Base-by-base conservation (phyloP, 1,140 invertebrate species). In the Harpegnathos saltator region DNA sequence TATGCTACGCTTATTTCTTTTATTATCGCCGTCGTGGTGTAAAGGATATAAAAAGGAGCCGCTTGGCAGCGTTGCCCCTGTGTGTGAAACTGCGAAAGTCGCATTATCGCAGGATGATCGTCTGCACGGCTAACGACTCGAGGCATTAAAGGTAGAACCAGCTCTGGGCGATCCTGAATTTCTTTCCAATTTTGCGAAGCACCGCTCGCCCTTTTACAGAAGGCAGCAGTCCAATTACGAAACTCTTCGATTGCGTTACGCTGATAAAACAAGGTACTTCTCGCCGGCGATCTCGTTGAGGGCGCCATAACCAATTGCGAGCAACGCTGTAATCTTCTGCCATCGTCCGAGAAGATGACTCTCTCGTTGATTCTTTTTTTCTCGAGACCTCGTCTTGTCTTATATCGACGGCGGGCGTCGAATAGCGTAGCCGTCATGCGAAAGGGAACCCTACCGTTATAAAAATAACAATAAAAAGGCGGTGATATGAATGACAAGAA, bases 111-210 rank as follows among this genome's bases (percentile, higher is more conserved):
- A 38, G 19, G 65, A 19, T 80, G 65, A 80, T 29, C 65, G 24
- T 29, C 17, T n/a, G 75, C 69, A 52, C 52, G 24, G 24, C 33
- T 69, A 77, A 77, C 63, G 65, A 65, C 56, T 44, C 29, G 52
- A 59, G n/a, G 56, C 75, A 80, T 71, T 80, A 80, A 80, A 80
- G 75, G 65, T 80, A 80, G 68, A 80, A 80, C 75, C 75, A 80
- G 75, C 75, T 80, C 75, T 3, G 52, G 75, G 5, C 75, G 75
- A 80, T 65, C 75, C 65, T 80, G 75, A 80, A 80, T 71, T 80
- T 71, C 75, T 80, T 80, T 48, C 22, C 65, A n/a, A 71, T 80
- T 80, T 80, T 14, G 17, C 65, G 48, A 62, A 77, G 15, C 50
- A 77, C 65, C 74, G 52, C 59, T 80, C 75, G 44, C 52, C 33